Evolutionary conservation across 2,888 invertebrate genomes (phyloP).

Genomic region (Limenitis camilla): DNA sequence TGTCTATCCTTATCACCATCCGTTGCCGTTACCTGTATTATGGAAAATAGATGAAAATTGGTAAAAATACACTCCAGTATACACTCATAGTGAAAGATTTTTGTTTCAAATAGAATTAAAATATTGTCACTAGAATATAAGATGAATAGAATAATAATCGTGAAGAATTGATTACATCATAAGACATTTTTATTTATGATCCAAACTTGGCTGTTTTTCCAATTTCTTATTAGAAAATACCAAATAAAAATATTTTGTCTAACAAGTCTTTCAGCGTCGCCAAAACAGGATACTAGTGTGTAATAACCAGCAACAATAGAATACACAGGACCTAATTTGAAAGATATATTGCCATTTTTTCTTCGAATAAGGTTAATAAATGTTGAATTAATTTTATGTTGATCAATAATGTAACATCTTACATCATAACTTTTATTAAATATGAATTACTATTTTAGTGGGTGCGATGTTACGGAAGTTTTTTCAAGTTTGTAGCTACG

Average conservation of each 20-base stretch:
- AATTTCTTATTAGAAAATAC: conserved; percentile 20
- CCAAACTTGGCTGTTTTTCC: conserved; percentile 34
- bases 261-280: background rate
- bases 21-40: conserved; percentile 90
- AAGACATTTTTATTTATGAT: conserved; percentile 8
- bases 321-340: background rate
- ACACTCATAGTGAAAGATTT: no score
- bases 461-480: conserved; percentile 38
- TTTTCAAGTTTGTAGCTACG: conserved; percentile 47
- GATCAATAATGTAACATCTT: no score
- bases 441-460: conserved; percentile 39
- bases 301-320: background rate
- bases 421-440: background rate
- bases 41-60: conserved; percentile 5
- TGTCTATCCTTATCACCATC: conserved; percentile 97
- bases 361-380: background rate
- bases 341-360: background rate
- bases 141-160: no score
- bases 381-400: no score
- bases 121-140: no score
- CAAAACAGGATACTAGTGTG: background rate
- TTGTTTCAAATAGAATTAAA: no score
- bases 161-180: no score
- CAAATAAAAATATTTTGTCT: conserved; percentile 17
- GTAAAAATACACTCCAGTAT: no score